These are phyloP conservation scores for Denticeps clupeoides DNA, from an alignment of 2,797 vertebrate species.

Conservation along the genomic window DNA sequence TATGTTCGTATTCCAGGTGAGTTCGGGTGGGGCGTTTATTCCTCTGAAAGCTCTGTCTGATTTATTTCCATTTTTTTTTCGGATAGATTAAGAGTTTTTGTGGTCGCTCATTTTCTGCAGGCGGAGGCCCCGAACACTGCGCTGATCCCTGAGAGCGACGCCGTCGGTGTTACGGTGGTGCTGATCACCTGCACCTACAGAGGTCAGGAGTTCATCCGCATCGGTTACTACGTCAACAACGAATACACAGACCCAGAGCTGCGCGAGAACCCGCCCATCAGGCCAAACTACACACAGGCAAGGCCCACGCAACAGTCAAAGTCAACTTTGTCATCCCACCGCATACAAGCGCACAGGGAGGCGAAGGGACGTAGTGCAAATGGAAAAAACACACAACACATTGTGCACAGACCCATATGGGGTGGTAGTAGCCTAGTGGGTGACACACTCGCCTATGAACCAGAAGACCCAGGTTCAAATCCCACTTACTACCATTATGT, in stretches of 20 bases:
- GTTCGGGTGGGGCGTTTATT: too few relatives aligned
- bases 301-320: background rate
- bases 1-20: slow-evolving; percentile 81
- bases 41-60: too few relatives aligned
- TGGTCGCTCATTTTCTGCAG: too few relatives aligned
- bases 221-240: slow-evolving; percentile 83
- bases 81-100: background rate
- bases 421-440: too few relatives aligned
- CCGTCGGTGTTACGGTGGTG: slow-evolving; percentile 76
- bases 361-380: too few relatives aligned
- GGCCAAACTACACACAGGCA: slow-evolving; percentile 75
- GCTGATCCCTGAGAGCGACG: slow-evolving; percentile 74
- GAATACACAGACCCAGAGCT: slow-evolving; percentile 73
- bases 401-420: too few relatives aligned
- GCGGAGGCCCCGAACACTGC: slow-evolving; percentile 70
- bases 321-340: background rate
- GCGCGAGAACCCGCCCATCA: slow-evolving; percentile 71
- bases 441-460: too few relatives aligned
- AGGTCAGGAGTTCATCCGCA: slow-evolving; percentile 77
- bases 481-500: too few relatives aligned
- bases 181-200: slow-evolving; percentile 81
- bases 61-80: background rate
- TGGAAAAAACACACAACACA: too few relatives aligned
- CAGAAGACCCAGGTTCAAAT: too few relatives aligned
- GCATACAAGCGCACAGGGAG: background rate